phyloP scores from a whole-genome alignment of 2,797 vertebrate species.

The Sebastolobus alascanus region DNA sequence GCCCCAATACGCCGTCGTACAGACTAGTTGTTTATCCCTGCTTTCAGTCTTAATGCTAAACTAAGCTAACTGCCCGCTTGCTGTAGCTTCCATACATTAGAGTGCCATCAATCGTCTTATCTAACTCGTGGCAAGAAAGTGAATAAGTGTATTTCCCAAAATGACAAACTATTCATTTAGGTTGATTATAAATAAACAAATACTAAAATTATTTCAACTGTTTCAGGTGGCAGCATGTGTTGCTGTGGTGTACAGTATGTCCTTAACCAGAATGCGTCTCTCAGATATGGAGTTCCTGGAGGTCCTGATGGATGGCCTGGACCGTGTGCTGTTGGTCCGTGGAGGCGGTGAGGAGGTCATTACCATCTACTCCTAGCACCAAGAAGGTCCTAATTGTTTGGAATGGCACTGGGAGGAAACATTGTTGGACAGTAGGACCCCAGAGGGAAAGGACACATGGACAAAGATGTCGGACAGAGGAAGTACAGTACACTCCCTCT shows the following conservation, averaged over 20 bases:
- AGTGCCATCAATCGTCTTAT: background rate
- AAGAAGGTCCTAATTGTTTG: background rate
- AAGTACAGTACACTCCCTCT: background rate
- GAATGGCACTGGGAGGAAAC: background rate
- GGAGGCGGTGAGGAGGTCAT: constrained; percentile 97
- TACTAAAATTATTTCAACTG: background rate
- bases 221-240: background rate
- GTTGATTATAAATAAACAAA: background rate
- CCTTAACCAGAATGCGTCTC: constrained; percentile 80
- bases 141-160: background rate
- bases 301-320: constrained; percentile 93
- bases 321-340: constrained; percentile 92
- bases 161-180: background rate
- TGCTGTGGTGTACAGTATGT: background rate
- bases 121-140: fast-evolving
- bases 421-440: background rate
- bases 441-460: background rate
- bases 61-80: background rate
- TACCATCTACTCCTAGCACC: constrained; percentile 94
- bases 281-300: constrained; percentile 98
- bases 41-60: background rate
- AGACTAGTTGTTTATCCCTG: too few relatives aligned
- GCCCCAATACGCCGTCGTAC: too few relatives aligned
- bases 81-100: background rate
- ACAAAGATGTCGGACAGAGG: background rate